Evolutionary conservation across 2,113 vertebrate genomes (phyloP).

Genomic region (Lophius piscatorius): DNA sequence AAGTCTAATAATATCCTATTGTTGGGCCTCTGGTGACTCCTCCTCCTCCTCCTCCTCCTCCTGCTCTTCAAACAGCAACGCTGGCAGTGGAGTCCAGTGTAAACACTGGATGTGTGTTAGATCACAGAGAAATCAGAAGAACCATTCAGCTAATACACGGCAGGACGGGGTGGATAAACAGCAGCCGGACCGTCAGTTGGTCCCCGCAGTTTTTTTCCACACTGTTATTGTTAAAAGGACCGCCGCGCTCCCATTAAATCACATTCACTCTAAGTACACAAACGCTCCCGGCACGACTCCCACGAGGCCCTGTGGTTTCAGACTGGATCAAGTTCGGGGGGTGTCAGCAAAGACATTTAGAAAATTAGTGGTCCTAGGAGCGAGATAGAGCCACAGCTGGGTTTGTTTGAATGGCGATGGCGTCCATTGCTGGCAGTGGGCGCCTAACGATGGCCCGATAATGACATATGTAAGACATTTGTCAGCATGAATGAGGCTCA

Average conservation of each 20-base stretch:
- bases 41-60: too few species aligned
- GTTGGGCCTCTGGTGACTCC: too few species aligned
- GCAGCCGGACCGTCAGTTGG: conserved; percentile 1
- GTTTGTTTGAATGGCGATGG: conserved; percentile 19
- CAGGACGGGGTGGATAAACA: too few species aligned
- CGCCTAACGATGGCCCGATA: conserved; percentile 6
- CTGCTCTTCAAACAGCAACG: too few species aligned
- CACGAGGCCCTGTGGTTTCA: conserved; percentile 9
- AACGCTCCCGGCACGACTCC: conserved; percentile 15
- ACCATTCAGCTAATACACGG: too few species aligned
- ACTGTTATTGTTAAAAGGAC: conserved; percentile 20
- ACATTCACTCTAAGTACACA: conserved; percentile 9
- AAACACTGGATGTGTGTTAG: too few species aligned
- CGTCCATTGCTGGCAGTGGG: conserved; percentile 15
- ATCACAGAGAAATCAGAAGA: too few species aligned
- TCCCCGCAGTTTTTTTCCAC: conserved; percentile 12
- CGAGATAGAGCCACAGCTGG: conserved; percentile 23
- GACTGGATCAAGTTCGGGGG: conserved; percentile 19
- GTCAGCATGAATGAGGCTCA: conserved; percentile 12
- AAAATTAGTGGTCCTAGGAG: conserved; percentile 23
- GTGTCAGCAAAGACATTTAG: background rate
- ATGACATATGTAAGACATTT: conserved; percentile 29
- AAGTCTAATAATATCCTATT: too few species aligned
- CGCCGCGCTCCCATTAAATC: conserved; percentile 30
- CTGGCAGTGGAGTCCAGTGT: too few species aligned